Evolutionary conservation across 2,888 invertebrate species (phyloP), one percentile per base, ranked within the genome.

Genomic region (Dermolepida albohirtum): DNA sequence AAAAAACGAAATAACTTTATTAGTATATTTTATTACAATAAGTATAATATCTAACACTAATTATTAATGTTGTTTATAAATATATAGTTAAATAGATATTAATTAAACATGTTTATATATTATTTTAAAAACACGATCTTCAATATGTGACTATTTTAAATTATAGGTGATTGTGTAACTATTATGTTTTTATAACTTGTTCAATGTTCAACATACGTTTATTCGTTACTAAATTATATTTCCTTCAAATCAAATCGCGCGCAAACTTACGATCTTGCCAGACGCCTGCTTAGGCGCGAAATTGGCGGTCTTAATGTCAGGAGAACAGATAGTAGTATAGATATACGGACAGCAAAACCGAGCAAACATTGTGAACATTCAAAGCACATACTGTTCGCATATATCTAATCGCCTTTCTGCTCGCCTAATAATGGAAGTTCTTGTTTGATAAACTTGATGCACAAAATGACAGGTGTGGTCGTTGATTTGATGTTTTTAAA

Each of bases 401-500:
- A 11, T 50, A 52, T 43, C 29, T 65, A 34, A 44, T 44, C 17
- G 41, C 10, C 5, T 47, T 16, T 72, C 66, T 77, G 69, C 27
- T 67, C n/a, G 52, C 77, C 75, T 73, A 50, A 64, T 78, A 68
- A 17, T 10, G 44, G 59, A 67, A 75, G 77, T 78, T 78, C 78
- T 74, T 71, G 72, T 78, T 79, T 80, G 80, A 79, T 79, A 69
- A 81, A 81, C 79, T 81, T 78, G 77, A 78, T 76, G 78, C 78
- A 77, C 72, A 72, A 72, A 75, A 73, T 71, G 75, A 78, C 75
- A 73, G 74, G 72, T 74, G 71, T 66, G 71, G 49, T 59, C 66
- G 34, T 40, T 64, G 59, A 52, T 66, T 66, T 69, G 59, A 50
- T 69, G 54, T 68, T 54, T 47, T 47, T n/a, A 22, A 50, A 29